A percentile compares a stretch with the other conserved stretches of the same genome.
These are phyloP conservation scores for Scytalopus superciliaris DNA, from an alignment of 2,113 vertebrate genomes.

Conservation along the genomic window DNA sequence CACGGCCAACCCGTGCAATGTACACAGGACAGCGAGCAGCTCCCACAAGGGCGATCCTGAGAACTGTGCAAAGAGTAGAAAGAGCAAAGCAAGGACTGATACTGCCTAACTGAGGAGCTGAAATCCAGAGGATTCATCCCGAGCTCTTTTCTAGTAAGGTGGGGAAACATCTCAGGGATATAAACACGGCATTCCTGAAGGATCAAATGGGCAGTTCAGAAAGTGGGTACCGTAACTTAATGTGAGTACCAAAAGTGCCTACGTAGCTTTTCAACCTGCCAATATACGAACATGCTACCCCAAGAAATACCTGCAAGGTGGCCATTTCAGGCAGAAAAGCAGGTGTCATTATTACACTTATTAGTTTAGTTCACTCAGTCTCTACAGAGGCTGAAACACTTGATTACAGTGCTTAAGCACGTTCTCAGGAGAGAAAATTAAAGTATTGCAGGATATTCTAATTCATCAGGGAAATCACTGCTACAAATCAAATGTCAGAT, in stretches of 20 bases:
- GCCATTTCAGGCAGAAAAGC: not conserved
- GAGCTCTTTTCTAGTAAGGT: not conserved
- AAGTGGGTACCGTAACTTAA: not conserved
- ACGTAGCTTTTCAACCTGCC: not conserved
- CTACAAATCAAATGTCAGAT: not conserved
- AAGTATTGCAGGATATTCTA: not conserved
- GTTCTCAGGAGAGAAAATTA: not conserved
- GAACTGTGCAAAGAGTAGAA: not conserved
- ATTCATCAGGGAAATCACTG: not conserved
- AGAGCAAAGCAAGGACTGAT: not conserved
- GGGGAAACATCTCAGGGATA: not conserved
- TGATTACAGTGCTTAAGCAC: not conserved
- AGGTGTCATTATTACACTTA: not conserved
- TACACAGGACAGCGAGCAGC: not conserved
- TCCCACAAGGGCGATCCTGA: not conserved
- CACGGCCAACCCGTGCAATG: rapidly evolving
- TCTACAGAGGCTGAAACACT: not conserved
- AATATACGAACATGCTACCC: not conserved
- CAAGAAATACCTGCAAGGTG: not conserved
- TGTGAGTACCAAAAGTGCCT: not conserved
- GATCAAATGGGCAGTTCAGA: not conserved
- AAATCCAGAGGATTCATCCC: not conserved
- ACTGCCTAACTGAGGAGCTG: not conserved
- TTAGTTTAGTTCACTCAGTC: not conserved
- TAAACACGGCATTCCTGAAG: not conserved